A percentile compares a stretch with the other conserved stretches of the same genome.
Conservation (phyloP, 2,797 vertebrate species). For the Esox masquinongy region DNA sequence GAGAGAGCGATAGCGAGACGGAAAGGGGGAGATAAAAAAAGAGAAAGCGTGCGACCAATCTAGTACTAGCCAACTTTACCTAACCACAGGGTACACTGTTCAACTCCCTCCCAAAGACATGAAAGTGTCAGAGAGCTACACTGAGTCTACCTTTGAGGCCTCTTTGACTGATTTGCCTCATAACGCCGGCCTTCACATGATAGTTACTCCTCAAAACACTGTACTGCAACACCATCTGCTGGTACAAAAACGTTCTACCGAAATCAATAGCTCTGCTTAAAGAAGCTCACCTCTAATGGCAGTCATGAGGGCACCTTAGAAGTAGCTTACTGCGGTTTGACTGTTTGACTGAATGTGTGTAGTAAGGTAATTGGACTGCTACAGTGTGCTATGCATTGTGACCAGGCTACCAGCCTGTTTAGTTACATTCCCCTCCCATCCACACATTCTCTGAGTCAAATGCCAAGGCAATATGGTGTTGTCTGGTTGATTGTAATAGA, state of each 20-base stretch:
- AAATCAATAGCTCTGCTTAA: background rate
- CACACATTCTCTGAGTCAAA: no score
- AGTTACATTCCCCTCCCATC: no score
- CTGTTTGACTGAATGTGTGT: background rate
- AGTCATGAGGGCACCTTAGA: background rate
- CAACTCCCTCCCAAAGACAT: background rate
- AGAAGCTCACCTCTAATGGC: background rate
- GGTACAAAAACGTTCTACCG: slow-evolving; percentile 20
- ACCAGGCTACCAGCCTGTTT: background rate
- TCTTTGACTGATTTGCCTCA: background rate
- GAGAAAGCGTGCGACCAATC: no score
- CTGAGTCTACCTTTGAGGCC: background rate
- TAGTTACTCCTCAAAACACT: slow-evolving; percentile 4
- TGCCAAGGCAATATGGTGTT: background rate
- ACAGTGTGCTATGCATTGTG: background rate
- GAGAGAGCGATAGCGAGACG: background rate
- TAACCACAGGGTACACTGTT: background rate
- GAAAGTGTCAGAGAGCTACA: background rate
- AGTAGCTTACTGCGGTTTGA: background rate
- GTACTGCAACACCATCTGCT: slow-evolving; percentile 54
- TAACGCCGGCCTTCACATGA: background rate
- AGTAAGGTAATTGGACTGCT: background rate
- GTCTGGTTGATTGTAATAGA: background rate
- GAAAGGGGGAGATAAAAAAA: no score
- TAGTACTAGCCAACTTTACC: no score